A percentile compares a stretch with the other conserved stretches of the same genome.
phyloP scores from a whole-genome alignment of 2,888 invertebrate genomes.

The Apamea monoglypha region DNA sequence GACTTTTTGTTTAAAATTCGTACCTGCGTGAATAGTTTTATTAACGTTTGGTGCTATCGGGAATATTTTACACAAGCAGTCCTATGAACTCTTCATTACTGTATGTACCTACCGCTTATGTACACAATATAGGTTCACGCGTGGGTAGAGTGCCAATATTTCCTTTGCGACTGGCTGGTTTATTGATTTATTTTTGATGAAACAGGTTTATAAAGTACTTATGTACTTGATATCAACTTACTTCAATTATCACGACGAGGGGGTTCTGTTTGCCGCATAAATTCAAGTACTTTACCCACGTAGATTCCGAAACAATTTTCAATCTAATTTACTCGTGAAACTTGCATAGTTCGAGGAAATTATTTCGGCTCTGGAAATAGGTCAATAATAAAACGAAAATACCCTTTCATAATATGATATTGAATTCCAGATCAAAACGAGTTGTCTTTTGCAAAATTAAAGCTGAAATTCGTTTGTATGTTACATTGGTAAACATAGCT shows the following conservation, averaged over 20 bases:
- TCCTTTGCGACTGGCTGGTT: neutral
- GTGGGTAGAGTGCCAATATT: constrained; percentile 10
- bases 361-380: constrained; percentile 24
- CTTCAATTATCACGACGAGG: constrained; percentile 12
- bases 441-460: constrained; percentile 20
- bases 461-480: constrained; percentile 31
- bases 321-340: constrained; percentile 26
- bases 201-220: neutral
- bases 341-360: constrained; percentile 20
- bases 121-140: neutral
- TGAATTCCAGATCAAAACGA: constrained; percentile 13
- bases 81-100: neutral
- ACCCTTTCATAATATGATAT: constrained; percentile 1
- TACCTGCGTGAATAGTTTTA: neutral
- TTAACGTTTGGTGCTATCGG: neutral
- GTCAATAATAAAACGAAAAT: constrained; percentile 16
- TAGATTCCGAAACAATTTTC: constrained; percentile 29
- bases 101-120: neutral
- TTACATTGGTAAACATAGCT: constrained; percentile 50
- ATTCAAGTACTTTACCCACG: constrained; percentile 5
- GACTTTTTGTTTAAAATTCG: neutral
- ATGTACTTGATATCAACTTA: constrained; percentile 12
- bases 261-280: neutral
- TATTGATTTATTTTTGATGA: neutral
- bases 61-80: neutral